Conservation (phyloP, 2,888 invertebrate species). For the Andrena dorsata region DNA sequence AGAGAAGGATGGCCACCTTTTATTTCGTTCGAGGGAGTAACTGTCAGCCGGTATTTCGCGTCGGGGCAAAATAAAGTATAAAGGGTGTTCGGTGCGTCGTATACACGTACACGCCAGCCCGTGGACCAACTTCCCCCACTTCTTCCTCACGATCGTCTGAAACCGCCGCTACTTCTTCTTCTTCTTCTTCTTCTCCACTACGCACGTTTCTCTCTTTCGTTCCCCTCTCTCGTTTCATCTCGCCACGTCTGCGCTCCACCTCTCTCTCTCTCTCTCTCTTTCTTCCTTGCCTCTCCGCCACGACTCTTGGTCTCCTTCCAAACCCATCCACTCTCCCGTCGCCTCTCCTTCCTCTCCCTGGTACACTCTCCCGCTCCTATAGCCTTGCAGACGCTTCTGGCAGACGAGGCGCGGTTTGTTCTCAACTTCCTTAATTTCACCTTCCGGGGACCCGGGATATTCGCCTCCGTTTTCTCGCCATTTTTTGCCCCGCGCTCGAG, state of each 20-base stretch:
- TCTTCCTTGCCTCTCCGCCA: not conserved
- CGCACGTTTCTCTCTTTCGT: constrained; percentile 34
- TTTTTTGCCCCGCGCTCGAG: not conserved
- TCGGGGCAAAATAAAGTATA: constrained; percentile 77
- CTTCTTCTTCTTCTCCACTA: constrained; percentile 34
- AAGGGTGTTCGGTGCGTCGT: constrained; percentile 78
- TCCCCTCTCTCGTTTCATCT: not conserved
- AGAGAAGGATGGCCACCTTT: constrained; percentile 71
- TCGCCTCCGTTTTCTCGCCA: constrained; percentile 7
- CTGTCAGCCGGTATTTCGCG: constrained; percentile 78
- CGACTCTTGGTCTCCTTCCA: constrained; percentile 39
- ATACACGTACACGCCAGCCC: constrained; percentile 60
- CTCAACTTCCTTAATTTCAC: constrained; percentile 75
- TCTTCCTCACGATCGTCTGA: constrained; percentile 18
- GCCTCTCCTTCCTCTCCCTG: constrained; percentile 59
- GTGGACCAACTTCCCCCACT: constrained; percentile 56
- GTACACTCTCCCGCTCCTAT: constrained; percentile 55
- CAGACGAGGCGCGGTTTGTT: constrained; percentile 74
- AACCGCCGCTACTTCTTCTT: constrained; percentile 26
- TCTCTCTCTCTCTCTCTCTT: constrained; percentile 24
- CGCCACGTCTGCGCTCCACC: constrained; percentile 23
- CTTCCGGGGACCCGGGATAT: constrained; percentile 63
- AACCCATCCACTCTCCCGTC: constrained; percentile 39
- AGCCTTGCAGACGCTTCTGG: constrained; percentile 72
- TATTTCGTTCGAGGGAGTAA: constrained; percentile 77